Conservation (phyloP, 1,140 invertebrate species). For the Plutomurus gul region DNA sequence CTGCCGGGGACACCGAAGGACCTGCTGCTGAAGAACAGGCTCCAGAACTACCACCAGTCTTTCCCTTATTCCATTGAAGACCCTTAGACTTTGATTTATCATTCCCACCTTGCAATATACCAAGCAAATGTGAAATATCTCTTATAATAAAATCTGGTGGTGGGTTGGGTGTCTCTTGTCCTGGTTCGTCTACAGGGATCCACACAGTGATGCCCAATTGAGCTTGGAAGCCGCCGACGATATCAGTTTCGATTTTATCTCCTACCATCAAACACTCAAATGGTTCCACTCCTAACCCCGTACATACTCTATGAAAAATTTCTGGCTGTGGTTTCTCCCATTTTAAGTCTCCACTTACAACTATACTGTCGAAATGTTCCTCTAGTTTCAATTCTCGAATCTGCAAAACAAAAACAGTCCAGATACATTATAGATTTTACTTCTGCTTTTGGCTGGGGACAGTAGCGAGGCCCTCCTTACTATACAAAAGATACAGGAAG, state of each 20-base stretch:
- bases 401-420: conserved; percentile 37
- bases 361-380: conserved; percentile 52
- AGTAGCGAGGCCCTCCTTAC: background rate
- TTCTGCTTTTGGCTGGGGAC: background rate
- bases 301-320: conserved; percentile 72
- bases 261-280: conserved; percentile 81
- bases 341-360: conserved; percentile 67
- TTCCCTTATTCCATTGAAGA: conserved; percentile 28
- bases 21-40: background rate
- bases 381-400: conserved; percentile 52
- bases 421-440: conserved; percentile 30
- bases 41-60: background rate
- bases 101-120: conserved; percentile 48
- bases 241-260: conserved; percentile 83
- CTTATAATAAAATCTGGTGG: conserved; percentile 55
- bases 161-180: conserved; percentile 38
- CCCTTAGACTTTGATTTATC: conserved; percentile 41
- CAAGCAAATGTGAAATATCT: conserved; percentile 44
- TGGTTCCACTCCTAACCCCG: conserved; percentile 71
- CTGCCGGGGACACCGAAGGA: background rate
- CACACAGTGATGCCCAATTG: conserved; percentile 76
- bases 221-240: conserved; percentile 75
- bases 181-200: conserved; percentile 63
- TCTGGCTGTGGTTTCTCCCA: conserved; percentile 80
- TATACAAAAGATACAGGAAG: background rate